A percentile compares a stretch with the other conserved stretches of the same genome.
Evolutionary conservation across 2,888 invertebrate species (phyloP).

Genomic region (Bimastos eiseni): DNA sequence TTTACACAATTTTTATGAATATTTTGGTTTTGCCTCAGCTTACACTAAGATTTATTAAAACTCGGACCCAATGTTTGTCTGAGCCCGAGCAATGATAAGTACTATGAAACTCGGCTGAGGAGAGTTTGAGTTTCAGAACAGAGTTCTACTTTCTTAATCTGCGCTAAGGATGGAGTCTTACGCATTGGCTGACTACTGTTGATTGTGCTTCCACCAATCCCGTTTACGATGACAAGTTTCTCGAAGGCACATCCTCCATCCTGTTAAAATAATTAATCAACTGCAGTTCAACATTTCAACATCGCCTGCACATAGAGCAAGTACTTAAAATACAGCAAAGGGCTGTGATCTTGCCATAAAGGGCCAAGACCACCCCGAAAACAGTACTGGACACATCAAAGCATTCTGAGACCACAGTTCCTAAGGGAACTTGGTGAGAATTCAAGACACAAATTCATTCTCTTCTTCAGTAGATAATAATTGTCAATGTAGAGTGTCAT

Average conservation of each 20-base stretch:
- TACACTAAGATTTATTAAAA: too few relatives aligned
- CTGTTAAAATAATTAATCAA: neutral
- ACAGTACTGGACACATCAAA: neutral
- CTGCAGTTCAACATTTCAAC: neutral
- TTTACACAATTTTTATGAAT: too few relatives aligned
- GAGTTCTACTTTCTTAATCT: too few relatives aligned
- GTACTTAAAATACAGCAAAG: neutral
- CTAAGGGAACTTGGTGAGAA: neutral
- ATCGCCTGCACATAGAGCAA: neutral
- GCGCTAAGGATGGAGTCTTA: neutral
- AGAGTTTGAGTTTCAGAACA: too few relatives aligned
- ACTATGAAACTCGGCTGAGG: too few relatives aligned
- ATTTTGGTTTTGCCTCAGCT: too few relatives aligned
- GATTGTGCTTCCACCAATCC: neutral
- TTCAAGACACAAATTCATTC: too few relatives aligned
- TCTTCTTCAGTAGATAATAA: neutral
- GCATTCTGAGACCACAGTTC: neutral
- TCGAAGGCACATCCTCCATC: neutral
- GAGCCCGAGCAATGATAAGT: too few relatives aligned
- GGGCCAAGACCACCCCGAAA: too few relatives aligned
- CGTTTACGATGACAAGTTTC: neutral
- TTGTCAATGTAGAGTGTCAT: neutral
- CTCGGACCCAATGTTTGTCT: too few relatives aligned
- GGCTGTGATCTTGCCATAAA: neutral
- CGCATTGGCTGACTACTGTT: neutral